Percentiles rank a stretch among this genome's conserved stretches.
Conservation (phyloP, 1,140 invertebrate genomes). For the Odontomachus brunneus region DNA sequence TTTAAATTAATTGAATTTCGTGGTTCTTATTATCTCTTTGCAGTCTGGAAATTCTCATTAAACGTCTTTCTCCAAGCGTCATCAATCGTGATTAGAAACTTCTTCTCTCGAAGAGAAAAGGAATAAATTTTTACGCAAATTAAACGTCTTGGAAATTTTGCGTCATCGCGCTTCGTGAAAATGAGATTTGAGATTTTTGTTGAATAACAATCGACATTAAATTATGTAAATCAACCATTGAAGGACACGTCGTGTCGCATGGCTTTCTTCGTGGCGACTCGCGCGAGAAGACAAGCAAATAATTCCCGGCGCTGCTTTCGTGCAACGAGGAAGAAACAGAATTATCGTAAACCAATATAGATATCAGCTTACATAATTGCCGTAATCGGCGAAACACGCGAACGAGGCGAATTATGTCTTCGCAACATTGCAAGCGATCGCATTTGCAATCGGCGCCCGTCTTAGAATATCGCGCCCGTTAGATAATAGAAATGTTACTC, state of each 20-base stretch:
- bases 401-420: conserved; percentile 37
- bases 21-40: too few species aligned
- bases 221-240: neutral
- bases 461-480: conserved; percentile 49
- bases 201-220: too few species aligned
- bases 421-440: conserved; percentile 56
- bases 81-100: too few species aligned
- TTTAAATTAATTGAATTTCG: too few species aligned
- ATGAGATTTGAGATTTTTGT: too few species aligned
- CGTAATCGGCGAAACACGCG: conserved; percentile 28
- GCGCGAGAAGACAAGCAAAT: conserved; percentile 9
- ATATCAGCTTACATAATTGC: conserved; percentile 51
- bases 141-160: too few species aligned
- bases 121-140: too few species aligned
- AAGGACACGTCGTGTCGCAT: neutral
- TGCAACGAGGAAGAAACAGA: conserved; percentile 17
- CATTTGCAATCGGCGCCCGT: conserved; percentile 44
- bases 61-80: too few species aligned
- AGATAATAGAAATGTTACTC: conserved; percentile 39
- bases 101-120: too few species aligned
- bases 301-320: neutral
- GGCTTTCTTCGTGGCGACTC: neutral
- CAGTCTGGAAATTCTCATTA: too few species aligned
- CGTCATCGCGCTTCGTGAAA: too few species aligned
- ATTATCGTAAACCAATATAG: conserved; percentile 39